Conservation (phyloP, 1,140 invertebrate genomes). For the Ostrea denselamellosa region DNA sequence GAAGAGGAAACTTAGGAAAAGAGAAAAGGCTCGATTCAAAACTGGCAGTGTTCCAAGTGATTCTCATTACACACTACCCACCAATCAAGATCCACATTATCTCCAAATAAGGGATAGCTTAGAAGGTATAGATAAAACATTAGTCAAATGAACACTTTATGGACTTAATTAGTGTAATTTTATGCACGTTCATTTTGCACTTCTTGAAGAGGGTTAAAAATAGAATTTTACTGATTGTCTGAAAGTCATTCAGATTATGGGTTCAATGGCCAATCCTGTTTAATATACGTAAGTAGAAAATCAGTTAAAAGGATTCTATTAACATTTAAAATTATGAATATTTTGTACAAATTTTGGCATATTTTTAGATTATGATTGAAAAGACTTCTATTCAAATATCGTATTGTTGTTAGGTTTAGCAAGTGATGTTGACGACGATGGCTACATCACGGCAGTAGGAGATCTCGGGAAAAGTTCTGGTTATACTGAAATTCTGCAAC, state of each 20-base stretch:
- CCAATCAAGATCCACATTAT: background rate
- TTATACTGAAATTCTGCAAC: background rate
- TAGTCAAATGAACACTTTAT: background rate
- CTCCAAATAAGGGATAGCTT: background rate
- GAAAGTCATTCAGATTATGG: too few relatives aligned
- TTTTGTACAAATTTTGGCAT: too few relatives aligned
- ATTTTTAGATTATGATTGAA: too few relatives aligned
- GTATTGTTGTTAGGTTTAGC: background rate
- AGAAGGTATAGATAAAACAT: background rate
- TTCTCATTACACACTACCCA: conserved; percentile 9
- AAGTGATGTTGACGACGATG: background rate
- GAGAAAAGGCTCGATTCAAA: background rate
- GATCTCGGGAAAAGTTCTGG: background rate
- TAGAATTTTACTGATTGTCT: too few relatives aligned
- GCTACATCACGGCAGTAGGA: background rate
- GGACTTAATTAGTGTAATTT: too few relatives aligned
- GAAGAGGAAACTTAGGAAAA: conserved; percentile 5
- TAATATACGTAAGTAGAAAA: too few relatives aligned
- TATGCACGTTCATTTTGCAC: too few relatives aligned
- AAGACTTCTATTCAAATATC: too few relatives aligned
- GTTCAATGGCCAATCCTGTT: too few relatives aligned
- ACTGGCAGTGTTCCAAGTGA: conserved; percentile 26
- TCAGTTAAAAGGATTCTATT: too few relatives aligned
- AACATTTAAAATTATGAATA: too few relatives aligned
- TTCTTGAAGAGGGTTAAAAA: too few relatives aligned